Conservation (phyloP, 2,888 invertebrate species). For the Lamellibrachia satsuma region DNA sequence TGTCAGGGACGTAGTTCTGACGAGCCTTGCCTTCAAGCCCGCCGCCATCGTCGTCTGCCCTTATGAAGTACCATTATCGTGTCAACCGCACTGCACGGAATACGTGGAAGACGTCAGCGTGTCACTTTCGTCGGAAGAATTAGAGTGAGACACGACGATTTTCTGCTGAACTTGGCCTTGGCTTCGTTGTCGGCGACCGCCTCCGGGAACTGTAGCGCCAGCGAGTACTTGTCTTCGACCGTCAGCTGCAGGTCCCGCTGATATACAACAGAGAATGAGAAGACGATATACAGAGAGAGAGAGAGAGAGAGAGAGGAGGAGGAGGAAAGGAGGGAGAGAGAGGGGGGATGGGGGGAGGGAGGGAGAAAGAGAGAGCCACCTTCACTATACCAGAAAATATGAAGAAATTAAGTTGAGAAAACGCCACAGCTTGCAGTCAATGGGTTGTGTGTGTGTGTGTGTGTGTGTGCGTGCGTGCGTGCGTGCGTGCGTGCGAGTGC, state of each 20-base stretch:
- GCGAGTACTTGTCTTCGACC: conserved; percentile 48
- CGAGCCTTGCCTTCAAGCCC: background rate
- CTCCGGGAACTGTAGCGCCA: conserved; percentile 48
- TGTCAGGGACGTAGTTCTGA: background rate
- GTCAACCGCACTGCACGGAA: background rate
- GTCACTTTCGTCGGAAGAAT: conserved; percentile 40
- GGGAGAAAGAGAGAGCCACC: no score
- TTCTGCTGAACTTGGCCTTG: conserved; percentile 55
- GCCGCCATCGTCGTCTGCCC: background rate
- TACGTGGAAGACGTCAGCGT: background rate
- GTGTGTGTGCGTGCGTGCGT: no score
- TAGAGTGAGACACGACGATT: conserved; percentile 47
- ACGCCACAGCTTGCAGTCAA: no score
- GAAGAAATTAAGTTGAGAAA: no score
- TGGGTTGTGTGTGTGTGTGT: no score
- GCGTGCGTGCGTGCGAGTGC: no score
- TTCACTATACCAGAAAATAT: no score
- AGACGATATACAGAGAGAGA: background rate
- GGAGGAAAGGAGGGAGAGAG: no score
- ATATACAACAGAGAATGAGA: conserved; percentile 30
- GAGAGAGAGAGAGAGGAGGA: no score
- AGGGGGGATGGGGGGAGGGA: no score
- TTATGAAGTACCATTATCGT: conserved; percentile 7
- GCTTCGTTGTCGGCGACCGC: conserved; percentile 46
- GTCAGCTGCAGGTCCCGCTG: conserved; percentile 53